These are phyloP conservation scores for Drosophila nigricruria DNA, from an alignment of 2,888 invertebrate genomes.

Conservation along the genomic window DNA sequence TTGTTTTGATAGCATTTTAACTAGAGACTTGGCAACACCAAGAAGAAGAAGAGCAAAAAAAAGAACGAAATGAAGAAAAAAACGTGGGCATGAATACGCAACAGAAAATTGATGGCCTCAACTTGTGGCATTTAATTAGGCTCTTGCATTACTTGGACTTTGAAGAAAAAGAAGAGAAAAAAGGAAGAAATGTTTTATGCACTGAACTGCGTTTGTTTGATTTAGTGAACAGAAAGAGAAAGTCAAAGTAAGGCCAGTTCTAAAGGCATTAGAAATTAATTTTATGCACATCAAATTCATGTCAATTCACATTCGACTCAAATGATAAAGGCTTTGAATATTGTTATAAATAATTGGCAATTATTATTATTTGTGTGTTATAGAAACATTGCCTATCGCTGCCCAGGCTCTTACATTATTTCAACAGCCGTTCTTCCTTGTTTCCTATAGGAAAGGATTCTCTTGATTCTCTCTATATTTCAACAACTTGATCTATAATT, in stretches of 20 bases:
- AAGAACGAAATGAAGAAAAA: slow-evolving; percentile 4
- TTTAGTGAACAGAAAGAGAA: slow-evolving; percentile 1
- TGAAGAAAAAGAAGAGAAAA: not conserved
- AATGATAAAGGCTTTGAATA: not conserved
- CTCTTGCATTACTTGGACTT: not conserved
- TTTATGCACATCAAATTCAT: not conserved
- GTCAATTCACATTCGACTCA: not conserved
- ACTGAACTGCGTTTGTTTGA: not conserved
- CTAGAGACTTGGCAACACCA: slow-evolving; percentile 3
- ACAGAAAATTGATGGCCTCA: slow-evolving; percentile 6
- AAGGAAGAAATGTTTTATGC: not conserved
- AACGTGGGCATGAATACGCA: slow-evolving; percentile 9
- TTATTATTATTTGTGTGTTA: too few relatives aligned
- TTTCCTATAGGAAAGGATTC: not conserved
- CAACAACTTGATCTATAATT: not conserved
- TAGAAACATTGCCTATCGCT: too few relatives aligned
- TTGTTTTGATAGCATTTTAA: slow-evolving; percentile 44
- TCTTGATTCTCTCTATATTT: too few relatives aligned
- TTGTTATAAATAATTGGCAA: too few relatives aligned
- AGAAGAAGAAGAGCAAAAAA: not conserved
- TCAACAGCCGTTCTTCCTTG: rapidly evolving
- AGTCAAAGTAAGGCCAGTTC: not conserved
- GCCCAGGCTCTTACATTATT: not conserved
- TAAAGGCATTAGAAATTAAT: not conserved
- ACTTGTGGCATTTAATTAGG: slow-evolving; percentile 28